These are phyloP conservation scores for Neomorphus geoffroyi DNA, from an alignment of 2,797 vertebrate species.

Conservation along the genomic window DNA sequence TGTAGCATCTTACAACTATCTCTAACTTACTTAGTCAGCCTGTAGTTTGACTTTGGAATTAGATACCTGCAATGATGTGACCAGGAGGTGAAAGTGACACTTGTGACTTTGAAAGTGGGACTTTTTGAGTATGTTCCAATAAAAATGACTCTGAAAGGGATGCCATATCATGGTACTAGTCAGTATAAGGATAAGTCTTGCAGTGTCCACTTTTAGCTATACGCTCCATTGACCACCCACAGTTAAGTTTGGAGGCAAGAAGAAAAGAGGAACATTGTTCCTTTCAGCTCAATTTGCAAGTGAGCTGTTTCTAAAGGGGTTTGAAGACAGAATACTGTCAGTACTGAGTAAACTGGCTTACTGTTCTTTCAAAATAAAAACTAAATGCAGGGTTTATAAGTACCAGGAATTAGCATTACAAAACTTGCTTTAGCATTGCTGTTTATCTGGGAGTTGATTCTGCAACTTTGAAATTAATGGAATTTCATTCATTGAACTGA, in stretches of 20 bases:
- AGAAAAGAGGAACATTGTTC: neutral
- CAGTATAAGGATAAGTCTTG: neutral
- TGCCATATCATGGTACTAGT: neutral
- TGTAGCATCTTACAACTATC: neutral
- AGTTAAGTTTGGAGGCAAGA: neutral
- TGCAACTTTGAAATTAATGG: neutral
- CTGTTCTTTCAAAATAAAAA: constrained; percentile 28
- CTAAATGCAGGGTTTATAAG: neutral
- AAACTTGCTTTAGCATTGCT: neutral
- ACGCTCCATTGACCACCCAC: neutral
- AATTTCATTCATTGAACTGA: neutral
- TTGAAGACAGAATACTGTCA: constrained; percentile 2
- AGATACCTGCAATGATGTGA: neutral
- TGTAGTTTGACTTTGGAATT: neutral
- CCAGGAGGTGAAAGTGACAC: neutral
- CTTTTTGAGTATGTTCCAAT: neutral
- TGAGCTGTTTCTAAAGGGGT: neutral
- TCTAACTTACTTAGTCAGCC: neutral
- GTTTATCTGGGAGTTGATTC: neutral
- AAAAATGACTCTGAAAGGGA: neutral
- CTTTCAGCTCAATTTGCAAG: neutral
- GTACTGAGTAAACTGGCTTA: neutral
- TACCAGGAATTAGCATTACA: neutral
- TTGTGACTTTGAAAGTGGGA: neutral
- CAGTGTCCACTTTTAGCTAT: neutral